Percentiles rank a stretch among this genome's conserved stretches.
phyloP scores from a whole-genome alignment of 2,888 invertebrate genomes.

The Harmothoe impar region DNA sequence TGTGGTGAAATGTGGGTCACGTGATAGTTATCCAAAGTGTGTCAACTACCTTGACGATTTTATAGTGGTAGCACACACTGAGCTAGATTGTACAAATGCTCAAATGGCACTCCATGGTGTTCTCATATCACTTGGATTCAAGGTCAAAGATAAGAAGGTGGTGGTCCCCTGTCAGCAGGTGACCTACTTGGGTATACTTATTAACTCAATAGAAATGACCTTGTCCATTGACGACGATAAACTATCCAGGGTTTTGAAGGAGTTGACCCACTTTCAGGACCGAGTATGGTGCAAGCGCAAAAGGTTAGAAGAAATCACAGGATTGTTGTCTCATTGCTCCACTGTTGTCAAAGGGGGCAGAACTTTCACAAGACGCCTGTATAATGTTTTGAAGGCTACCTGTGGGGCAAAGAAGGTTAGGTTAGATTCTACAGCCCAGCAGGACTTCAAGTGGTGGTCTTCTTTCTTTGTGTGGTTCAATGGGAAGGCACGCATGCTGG shows the following conservation, averaged over 20 bases:
- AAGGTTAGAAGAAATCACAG: neutral
- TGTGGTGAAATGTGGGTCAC: neutral
- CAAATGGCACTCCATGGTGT: neutral
- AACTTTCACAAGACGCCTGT: neutral
- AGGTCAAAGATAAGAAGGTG: neutral
- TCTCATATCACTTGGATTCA: neutral
- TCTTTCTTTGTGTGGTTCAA: neutral
- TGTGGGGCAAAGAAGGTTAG: too few relatives aligned
- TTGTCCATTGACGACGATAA: neutral
- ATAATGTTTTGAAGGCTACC: neutral
- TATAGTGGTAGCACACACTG: neutral
- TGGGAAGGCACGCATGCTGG: neutral
- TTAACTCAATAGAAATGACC: neutral
- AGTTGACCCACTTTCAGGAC: too few relatives aligned
- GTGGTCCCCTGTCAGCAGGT: neutral
- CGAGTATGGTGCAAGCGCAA: too few relatives aligned
- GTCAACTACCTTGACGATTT: slow-evolving; percentile 1
- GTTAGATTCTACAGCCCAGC: neutral
- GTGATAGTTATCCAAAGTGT: neutral
- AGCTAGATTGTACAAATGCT: neutral
- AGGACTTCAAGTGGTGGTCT: neutral
- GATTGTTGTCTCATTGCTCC: neutral
- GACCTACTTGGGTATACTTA: neutral
- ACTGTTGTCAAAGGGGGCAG: neutral
- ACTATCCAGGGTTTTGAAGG: neutral